phyloP scores from a whole-genome alignment of 2,888 invertebrate species.

The Callyntrura sp. region DNA sequence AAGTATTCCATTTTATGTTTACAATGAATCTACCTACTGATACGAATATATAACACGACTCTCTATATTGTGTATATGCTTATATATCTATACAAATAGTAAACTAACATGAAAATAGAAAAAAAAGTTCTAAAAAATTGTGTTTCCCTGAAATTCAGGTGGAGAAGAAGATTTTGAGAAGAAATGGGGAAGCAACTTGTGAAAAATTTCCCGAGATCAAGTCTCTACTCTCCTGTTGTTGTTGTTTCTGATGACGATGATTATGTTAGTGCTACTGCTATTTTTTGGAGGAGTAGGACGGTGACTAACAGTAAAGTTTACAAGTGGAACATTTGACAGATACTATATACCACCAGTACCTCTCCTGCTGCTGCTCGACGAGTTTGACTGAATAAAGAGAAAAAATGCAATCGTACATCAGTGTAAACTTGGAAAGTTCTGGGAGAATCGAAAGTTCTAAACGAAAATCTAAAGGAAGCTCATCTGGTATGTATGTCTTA shows the following conservation, averaged over 20 bases:
- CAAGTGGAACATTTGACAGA: slow-evolving; percentile 71
- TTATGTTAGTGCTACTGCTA: background rate
- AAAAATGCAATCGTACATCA: slow-evolving; percentile 82
- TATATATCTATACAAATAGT: background rate
- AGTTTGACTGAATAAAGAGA: slow-evolving; percentile 20
- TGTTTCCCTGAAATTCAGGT: slow-evolving; percentile 69
- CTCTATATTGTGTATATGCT: background rate
- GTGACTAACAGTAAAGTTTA: slow-evolving; percentile 72
- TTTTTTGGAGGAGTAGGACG: slow-evolving; percentile 4
- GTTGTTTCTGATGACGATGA: slow-evolving; percentile 47
- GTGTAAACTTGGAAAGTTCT: slow-evolving; percentile 80
- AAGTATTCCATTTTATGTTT: background rate
- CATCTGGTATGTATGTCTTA: slow-evolving; percentile 73
- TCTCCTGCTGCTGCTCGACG: background rate
- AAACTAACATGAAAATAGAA: slow-evolving; percentile 49
- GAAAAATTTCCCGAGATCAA: slow-evolving; percentile 41
- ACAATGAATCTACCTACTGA: background rate
- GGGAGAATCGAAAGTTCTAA: slow-evolving; percentile 79
- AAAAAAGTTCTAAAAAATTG: slow-evolving; percentile 45
- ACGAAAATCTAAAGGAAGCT: slow-evolving; percentile 71
- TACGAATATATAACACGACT: background rate
- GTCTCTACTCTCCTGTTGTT: slow-evolving; percentile 10
- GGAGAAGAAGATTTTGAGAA: slow-evolving; percentile 45
- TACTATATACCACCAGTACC: slow-evolving; percentile 31
- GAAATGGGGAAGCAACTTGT: slow-evolving; percentile 35